These are phyloP conservation scores for Tachysurus fulvidraco DNA, from an alignment of 2,113 vertebrate genomes.

Conservation along the genomic window DNA sequence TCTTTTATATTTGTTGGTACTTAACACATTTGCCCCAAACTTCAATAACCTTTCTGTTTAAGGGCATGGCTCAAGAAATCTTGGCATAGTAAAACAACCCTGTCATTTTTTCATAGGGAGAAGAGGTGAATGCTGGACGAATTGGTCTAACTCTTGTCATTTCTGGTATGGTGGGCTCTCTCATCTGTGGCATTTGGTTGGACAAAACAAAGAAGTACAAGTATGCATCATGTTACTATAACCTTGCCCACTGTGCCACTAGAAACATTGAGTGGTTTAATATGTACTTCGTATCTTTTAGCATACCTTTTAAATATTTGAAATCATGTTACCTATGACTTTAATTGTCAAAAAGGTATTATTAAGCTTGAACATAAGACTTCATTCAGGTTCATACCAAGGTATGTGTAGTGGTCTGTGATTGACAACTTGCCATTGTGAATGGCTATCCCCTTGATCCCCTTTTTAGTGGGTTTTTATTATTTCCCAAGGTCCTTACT, in stretches of 20 bases:
- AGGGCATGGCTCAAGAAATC: neutral
- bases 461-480: conserved; percentile 14
- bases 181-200: conserved; percentile 93
- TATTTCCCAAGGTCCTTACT: neutral
- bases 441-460: neutral
- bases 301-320: neutral
- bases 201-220: conserved; percentile 96
- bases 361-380: neutral
- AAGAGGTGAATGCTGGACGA: conserved; percentile 94
- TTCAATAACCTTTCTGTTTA: neutral
- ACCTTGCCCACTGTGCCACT: neutral
- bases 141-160: conserved; percentile 92
- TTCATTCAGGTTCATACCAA: neutral
- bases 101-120: conserved; percentile 71
- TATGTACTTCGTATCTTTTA: neutral
- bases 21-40: neutral
- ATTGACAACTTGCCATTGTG: neutral
- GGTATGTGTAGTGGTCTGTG: conserved; percentile 13
- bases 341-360: neutral
- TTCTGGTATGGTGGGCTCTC: conserved; percentile 87
- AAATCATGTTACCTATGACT: neutral
- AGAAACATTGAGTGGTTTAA: neutral
- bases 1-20: neutral
- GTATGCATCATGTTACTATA: conserved; percentile 70
- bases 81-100: conserved; percentile 5